A percentile compares a stretch with the other conserved stretches of the same genome.
Conservation (phyloP, 2,888 invertebrate species). For the Nomada lathburiana region DNA sequence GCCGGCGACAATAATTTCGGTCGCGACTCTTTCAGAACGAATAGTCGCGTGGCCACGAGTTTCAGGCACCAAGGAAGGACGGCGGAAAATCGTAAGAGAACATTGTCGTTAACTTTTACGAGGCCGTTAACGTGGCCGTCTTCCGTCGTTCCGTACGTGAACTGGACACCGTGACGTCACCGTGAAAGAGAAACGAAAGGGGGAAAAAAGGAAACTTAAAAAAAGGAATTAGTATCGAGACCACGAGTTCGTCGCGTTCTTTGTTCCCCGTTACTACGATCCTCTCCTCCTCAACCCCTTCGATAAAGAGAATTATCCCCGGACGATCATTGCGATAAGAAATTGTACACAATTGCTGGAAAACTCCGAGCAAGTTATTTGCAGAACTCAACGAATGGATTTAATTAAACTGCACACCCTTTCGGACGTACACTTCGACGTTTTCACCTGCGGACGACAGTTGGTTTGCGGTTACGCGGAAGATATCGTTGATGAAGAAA, state of each 20-base stretch:
- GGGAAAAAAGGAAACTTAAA: conserved; percentile 63
- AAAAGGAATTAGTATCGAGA: conserved; percentile 76
- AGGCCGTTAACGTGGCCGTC: conserved; percentile 83
- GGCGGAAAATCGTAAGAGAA: conserved; percentile 80
- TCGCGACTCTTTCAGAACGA: conserved; percentile 61
- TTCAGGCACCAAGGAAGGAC: conserved; percentile 63
- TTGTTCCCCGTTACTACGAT: conserved; percentile 50
- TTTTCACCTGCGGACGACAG: conserved; percentile 30
- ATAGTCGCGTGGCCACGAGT: conserved; percentile 41
- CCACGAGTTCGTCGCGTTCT: conserved; percentile 54
- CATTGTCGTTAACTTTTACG: conserved; percentile 85
- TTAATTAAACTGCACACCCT: conserved; percentile 15
- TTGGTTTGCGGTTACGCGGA: conserved; percentile 6
- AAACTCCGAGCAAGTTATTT: too few species aligned
- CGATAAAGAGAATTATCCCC: not conserved
- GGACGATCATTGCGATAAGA: conserved; percentile 57
- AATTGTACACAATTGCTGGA: not conserved
- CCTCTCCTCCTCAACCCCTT: conserved; percentile 57
- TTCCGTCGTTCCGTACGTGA: conserved; percentile 78
- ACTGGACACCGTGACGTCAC: conserved; percentile 82
- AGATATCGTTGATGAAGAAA: not conserved
- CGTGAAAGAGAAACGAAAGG: conserved; percentile 66
- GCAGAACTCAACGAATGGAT: not conserved
- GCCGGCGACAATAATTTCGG: conserved; percentile 82
- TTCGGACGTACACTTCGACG: conserved; percentile 1